Evolutionary conservation across 2,797 vertebrate genomes (phyloP).

Genomic region (Margarornis squamiger): DNA sequence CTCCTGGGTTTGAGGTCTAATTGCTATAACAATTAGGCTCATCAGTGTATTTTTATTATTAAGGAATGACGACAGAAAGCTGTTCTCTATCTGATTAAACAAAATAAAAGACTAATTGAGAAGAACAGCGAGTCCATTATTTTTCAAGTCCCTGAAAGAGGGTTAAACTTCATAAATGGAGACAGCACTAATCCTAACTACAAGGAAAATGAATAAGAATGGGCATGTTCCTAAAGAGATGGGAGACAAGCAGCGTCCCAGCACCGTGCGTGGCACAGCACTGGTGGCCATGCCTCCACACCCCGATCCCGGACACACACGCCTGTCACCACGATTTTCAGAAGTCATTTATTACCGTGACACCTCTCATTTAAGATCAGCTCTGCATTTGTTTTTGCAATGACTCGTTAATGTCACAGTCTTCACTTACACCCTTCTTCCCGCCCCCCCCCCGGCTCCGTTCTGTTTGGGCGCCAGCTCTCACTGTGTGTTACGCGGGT

Average conservation of each 20-base stretch:
- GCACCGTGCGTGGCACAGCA: rapidly evolving
- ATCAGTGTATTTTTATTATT: conserved; percentile 30
- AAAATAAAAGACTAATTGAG: conserved; percentile 25
- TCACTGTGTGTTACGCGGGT: rapidly evolving
- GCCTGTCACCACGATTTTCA: not conserved
- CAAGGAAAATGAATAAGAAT: not conserved
- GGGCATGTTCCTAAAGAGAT: not conserved
- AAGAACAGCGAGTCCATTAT: not conserved
- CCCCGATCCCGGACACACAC: not conserved
- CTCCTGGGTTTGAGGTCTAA: conserved; percentile 31
- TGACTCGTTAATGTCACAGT: not conserved
- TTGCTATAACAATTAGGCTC: conserved; percentile 27
- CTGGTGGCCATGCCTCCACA: too few species aligned
- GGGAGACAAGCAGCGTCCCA: not conserved
- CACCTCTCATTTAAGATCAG: conserved; percentile 5
- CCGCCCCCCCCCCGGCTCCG: not conserved
- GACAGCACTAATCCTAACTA: not conserved
- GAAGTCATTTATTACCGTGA: not conserved
- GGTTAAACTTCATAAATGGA: not conserved
- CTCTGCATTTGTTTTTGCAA: not conserved
- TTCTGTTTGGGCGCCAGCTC: not conserved
- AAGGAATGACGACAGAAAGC: not conserved
- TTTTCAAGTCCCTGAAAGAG: not conserved
- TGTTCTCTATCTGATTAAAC: conserved; percentile 17
- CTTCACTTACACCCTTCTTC: not conserved